These are phyloP conservation scores for Madoqua kirkii DNA, from an alignment of 2,113 vertebrate genomes.

Conservation along the genomic window DNA sequence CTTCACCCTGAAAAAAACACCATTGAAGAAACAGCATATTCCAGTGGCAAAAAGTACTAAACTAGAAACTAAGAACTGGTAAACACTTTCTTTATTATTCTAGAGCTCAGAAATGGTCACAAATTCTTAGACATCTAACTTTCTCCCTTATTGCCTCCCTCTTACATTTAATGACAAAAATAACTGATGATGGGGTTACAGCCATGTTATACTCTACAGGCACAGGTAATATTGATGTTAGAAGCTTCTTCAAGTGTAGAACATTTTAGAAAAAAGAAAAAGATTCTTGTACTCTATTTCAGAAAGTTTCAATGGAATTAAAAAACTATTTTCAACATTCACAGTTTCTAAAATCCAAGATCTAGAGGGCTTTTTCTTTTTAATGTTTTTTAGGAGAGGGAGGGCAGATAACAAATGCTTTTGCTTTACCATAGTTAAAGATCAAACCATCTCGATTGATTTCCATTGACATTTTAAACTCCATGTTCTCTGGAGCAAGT, in stretches of 20 bases:
- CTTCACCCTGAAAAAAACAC: neutral
- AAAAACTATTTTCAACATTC: neutral
- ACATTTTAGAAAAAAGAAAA: neutral
- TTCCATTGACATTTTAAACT: slow-evolving; percentile 16
- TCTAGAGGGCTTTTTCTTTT: neutral
- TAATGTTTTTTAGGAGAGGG: neutral
- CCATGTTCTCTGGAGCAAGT: neutral
- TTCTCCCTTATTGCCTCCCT: neutral
- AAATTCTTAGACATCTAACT: neutral
- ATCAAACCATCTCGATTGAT: neutral
- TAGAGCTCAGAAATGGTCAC: neutral
- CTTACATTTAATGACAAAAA: neutral
- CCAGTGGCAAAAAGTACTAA: neutral
- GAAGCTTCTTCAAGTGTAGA: neutral
- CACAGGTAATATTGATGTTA: neutral
- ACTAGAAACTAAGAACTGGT: neutral
- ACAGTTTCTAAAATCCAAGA: neutral
- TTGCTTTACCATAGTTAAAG: slow-evolving; percentile 22
- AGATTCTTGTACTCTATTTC: neutral
- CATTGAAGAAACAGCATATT: neutral
- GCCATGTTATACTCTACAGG: fast-evolving
- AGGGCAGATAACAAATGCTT: neutral
- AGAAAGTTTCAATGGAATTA: neutral
- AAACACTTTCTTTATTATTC: neutral
- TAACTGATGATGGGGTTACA: neutral